Conservation (phyloP, 2,797 vertebrate genomes). For the Pangasius djambal region DNA sequence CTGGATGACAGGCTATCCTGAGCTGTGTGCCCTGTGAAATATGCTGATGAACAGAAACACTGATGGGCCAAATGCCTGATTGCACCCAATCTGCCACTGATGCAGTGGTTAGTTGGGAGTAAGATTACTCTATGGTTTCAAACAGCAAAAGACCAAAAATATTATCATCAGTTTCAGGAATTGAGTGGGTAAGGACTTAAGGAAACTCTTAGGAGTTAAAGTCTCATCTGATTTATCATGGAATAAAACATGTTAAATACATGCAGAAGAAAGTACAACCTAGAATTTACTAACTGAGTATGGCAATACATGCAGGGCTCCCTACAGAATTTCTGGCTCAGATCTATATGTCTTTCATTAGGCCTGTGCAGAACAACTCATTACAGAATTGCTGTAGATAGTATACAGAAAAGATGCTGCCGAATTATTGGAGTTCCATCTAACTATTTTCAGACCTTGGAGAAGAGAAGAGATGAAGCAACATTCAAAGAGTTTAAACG, state of each 20-base stretch:
- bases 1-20: not conserved
- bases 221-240: not conserved
- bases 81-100: not conserved
- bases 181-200: not conserved
- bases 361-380: not conserved
- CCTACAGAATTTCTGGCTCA: not conserved
- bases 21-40: not conserved
- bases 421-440: not conserved
- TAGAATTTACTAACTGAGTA: not conserved
- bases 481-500: not conserved
- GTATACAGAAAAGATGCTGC: not conserved
- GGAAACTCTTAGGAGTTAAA: not conserved
- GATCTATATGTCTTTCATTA: not conserved
- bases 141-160: not conserved
- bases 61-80: not conserved
- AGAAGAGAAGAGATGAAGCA: not conserved
- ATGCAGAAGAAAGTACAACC: not conserved
- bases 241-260: not conserved
- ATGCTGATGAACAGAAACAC: not conserved
- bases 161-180: not conserved
- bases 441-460: not conserved
- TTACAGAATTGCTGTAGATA: not conserved
- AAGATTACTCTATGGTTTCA: not conserved
- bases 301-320: not conserved
- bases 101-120: not conserved